Evolutionary conservation across 2,797 vertebrate species (phyloP).

Genomic region (Rhinoraja longicauda): DNA sequence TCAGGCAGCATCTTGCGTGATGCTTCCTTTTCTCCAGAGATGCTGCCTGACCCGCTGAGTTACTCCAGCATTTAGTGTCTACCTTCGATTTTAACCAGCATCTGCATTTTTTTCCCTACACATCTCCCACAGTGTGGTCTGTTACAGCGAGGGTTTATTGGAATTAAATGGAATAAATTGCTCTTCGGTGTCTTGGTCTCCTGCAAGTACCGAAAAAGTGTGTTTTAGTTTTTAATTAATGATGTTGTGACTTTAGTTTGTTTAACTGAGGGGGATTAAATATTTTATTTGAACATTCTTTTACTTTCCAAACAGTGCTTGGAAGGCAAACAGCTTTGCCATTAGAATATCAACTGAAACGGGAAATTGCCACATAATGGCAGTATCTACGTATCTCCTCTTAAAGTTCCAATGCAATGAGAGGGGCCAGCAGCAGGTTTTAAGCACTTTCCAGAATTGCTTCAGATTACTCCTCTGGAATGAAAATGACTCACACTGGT

Average conservation of each 20-base stretch:
- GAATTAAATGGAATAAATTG: neutral
- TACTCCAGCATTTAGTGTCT: too few species aligned
- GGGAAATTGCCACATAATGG: neutral
- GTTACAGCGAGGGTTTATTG: too few species aligned
- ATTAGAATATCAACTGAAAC: neutral
- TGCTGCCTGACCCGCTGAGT: too few species aligned
- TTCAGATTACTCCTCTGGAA: neutral
- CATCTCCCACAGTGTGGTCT: too few species aligned
- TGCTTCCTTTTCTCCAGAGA: too few species aligned
- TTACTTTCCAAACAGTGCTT: neutral
- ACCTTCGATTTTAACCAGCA: too few species aligned
- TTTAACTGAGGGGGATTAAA: neutral
- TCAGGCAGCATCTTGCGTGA: too few species aligned
- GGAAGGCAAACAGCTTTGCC: neutral
- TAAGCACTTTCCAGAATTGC: neutral
- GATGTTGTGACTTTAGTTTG: neutral
- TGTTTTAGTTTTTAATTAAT: neutral
- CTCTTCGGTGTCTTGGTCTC: neutral
- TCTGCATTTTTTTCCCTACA: too few species aligned
- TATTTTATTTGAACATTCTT: neutral
- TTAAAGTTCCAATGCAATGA: neutral
- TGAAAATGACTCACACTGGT: neutral
- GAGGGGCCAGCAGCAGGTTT: neutral
- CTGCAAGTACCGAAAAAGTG: neutral
- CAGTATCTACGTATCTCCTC: neutral